A percentile compares a stretch with the other conserved stretches of the same genome.
phyloP scores from a whole-genome alignment of 92 coral and sea anemone species.

The Porites rus region DNA sequence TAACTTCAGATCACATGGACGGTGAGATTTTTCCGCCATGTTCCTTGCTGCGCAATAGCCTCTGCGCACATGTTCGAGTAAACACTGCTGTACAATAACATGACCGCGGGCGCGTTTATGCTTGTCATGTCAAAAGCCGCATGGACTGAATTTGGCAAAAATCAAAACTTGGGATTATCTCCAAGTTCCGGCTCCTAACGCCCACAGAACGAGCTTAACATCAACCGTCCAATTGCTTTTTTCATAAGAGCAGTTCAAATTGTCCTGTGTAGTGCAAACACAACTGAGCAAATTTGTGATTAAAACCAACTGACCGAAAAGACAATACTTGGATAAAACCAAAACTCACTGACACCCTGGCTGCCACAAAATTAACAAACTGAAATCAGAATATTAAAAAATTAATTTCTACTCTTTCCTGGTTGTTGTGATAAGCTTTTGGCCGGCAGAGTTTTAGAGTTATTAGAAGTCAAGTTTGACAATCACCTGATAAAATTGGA shows the following conservation, averaged over 20 bases:
- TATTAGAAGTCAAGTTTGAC: background rate
- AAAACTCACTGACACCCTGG: background rate
- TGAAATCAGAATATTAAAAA: slow-evolving; percentile 20
- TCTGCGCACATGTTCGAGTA: slow-evolving; percentile 4
- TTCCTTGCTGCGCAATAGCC: slow-evolving; percentile 44
- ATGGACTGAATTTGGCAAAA: background rate
- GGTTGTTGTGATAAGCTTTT: background rate
- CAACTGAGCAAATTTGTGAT: slow-evolving; percentile 41
- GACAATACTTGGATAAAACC: slow-evolving; percentile 12
- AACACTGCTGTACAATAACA: slow-evolving; percentile 29
- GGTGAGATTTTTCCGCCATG: slow-evolving; percentile 77
- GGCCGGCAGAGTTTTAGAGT: background rate
- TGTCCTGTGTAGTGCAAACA: slow-evolving; percentile 35
- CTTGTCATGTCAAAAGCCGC: slow-evolving; percentile 20
- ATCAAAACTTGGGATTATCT: background rate
- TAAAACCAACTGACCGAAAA: slow-evolving; percentile 2
- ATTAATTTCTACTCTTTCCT: slow-evolving; percentile 1
- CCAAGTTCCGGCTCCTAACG: slow-evolving; percentile 12
- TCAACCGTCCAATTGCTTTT: slow-evolving; percentile 38
- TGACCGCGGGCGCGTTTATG: slow-evolving; percentile 16
- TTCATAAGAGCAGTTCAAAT: slow-evolving; percentile 29
- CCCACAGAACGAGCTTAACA: slow-evolving; percentile 35
- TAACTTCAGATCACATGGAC: slow-evolving; percentile 37
- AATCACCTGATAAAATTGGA: slow-evolving; percentile 12
- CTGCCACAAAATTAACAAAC: background rate